Evolutionary conservation across 2,888 invertebrate genomes (phyloP).

Genomic region (Synergus laeviventris): DNA sequence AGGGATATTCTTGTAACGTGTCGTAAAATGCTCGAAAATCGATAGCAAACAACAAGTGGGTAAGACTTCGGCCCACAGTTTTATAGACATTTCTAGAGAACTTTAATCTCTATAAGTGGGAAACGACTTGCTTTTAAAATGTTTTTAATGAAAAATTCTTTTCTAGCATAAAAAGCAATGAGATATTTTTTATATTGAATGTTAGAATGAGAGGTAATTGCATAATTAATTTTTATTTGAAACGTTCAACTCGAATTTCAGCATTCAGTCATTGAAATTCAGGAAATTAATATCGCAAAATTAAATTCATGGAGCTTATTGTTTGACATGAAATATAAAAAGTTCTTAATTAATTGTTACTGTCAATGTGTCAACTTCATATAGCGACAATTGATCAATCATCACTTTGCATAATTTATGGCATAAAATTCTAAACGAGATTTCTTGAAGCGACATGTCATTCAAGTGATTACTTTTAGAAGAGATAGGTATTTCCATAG

Average conservation of each 20-base stretch:
- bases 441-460: background rate
- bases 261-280: background rate
- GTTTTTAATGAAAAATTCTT: background rate
- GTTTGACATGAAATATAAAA: background rate
- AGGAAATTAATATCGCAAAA: background rate
- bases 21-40: slow-evolving; percentile 50
- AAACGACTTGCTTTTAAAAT: background rate
- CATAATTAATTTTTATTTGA: background rate
- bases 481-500: background rate
- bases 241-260: background rate
- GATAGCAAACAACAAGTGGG: slow-evolving; percentile 59
- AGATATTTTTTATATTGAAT: background rate
- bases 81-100: too few relatives aligned
- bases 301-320: background rate
- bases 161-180: background rate
- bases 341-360: background rate
- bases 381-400: background rate
- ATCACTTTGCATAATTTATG: background rate
- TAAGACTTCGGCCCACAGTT: slow-evolving; percentile 23
- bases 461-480: background rate
- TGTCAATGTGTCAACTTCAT: background rate
- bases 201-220: background rate
- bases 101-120: background rate
- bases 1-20: slow-evolving; percentile 17
- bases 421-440: background rate